Conservation (phyloP, 2,888 invertebrate genomes). For the Drosophila setosimentum region DNA sequence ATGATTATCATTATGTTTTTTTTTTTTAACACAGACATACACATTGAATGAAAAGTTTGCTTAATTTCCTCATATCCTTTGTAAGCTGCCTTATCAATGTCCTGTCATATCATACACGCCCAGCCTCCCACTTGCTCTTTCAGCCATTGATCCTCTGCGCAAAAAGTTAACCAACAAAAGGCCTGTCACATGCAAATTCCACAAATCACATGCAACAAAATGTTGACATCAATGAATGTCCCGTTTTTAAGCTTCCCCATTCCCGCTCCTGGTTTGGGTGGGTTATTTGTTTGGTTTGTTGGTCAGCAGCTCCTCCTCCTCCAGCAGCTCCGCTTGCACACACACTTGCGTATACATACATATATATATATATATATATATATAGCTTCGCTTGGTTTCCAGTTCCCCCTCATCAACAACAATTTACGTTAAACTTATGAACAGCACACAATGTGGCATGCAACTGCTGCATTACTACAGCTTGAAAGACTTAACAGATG, state of each 20-base stretch:
- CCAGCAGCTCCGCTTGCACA: conserved; percentile 10
- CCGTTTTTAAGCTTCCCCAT: conserved; percentile 1
- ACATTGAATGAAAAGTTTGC: not conserved
- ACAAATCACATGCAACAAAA: conserved; percentile 64
- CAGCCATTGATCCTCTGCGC: conserved; percentile 62
- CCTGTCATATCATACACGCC: not conserved
- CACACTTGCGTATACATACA: not conserved
- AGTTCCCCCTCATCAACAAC: conserved; percentile 51
- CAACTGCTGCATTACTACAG: not conserved
- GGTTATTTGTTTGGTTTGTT: conserved; percentile 37
- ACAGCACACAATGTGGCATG: conserved; percentile 27
- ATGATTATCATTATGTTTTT: not conserved
- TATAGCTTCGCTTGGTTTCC: conserved; percentile 30
- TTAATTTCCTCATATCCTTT: conserved; percentile 33
- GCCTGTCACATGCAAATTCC: conserved; percentile 52
- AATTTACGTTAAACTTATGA: conserved; percentile 73
- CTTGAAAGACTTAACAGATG: conserved; percentile 20
- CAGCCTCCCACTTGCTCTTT: not conserved
- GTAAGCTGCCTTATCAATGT: conserved; percentile 28
- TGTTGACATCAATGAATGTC: conserved; percentile 67
- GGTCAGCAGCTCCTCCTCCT: conserved; percentile 26
- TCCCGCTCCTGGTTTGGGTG: not conserved
- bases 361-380: not conserved
- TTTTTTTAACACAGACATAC: not conserved
- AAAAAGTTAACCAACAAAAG: conserved; percentile 55